Evolutionary conservation across 2,888 invertebrate genomes (phyloP), one percentile per base, ranked within the genome.

Genomic region (Epistrophella euchroma): DNA sequence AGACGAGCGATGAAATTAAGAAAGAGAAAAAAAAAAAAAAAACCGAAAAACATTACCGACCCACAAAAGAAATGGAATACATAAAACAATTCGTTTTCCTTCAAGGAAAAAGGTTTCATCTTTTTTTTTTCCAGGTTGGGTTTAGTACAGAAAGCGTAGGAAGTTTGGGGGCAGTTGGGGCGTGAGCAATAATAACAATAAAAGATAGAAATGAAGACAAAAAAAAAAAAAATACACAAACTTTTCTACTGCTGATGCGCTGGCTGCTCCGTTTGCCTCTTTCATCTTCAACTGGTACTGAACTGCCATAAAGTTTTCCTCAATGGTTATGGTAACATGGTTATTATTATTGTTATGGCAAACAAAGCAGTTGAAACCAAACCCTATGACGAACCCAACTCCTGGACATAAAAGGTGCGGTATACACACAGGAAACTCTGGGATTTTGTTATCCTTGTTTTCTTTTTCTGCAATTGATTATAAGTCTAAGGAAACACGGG

Each of bases 261-360:
- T 28, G 28, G 28, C 28, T 28, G 32, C 45, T 17, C 19, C 58
- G 3, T 22, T 52, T 3, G 25, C n/a, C 43, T 22, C 47, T 58
- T 58, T 40, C 50, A 6, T 32, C 40, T 40, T 70, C 4, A 40
- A 60, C 40, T 60, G 19, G 17, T 50, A 22, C 50, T 58, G 17
- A 40, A 55, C 37, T 70, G 32, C 40, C 62, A 70, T 78, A 80
- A 84, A 84, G 75, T 80, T 84, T 58, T 47, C 71, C 58, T 62
- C 52, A 75, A 76, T 80, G 75, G 79, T 72, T 66, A 84, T 66
- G 79, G 84, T 80, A 84, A 84, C 84, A 84, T 84, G 75, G 84
- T 80, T 84, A 80, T 84, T 71, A 75, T 84, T 79, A 84, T 84
- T 84, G 84, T 80, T 84, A 80, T 72, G 80, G 71, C 84, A 84